Evolutionary conservation across 2,113 vertebrate species (phyloP), one percentile per base, ranked within the genome.

Genomic region (Elanus axillaris): DNA sequence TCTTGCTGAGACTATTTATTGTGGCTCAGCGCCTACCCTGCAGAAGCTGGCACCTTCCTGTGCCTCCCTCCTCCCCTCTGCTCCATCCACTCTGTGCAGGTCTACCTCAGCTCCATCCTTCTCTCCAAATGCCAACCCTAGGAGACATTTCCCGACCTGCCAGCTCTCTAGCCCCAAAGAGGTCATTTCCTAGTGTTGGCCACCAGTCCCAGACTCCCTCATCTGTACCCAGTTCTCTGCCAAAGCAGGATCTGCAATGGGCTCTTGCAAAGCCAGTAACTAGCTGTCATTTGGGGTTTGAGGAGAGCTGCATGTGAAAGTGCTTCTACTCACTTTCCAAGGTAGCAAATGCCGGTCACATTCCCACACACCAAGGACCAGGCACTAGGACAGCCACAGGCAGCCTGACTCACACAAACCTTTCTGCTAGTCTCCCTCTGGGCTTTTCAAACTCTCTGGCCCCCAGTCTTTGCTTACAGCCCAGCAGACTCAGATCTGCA

Each of bases 271-370:
- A 71, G 13, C 42, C 36, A 48, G 17, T 42, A 50, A 38, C 20
- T 4, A 38, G 15, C 10, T 75, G 20, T 48, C 10, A 32, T 26
- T 5, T 86, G 42, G 60, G 40, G 22, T 40, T 25, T 74, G 52
- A 62, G 50, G 29, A 62, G 11, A 43, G 3, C 6, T 27, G 5
- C 6, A 4, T 43, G 27, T 58, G 6, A 63, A 36, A 5, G 31
- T 43, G 17, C 17, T 86, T 67, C 40, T 78, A 9, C 40, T 69
- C 60, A 32, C 13, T 64, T 38, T 63, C 69, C 21, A 50, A 32
- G 12, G 29, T 14, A 64, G 40, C 43, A 73, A 66, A 77, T 22
- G 13, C 6, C 4, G 2, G 13, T 76, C 0, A 1, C 13, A 0
- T 16, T 76, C 29, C 40, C 47, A 11, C 16, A 16, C 4, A 42